Conservation (phyloP, 2,888 invertebrate species). For the Gymnosoma rotundatum region DNA sequence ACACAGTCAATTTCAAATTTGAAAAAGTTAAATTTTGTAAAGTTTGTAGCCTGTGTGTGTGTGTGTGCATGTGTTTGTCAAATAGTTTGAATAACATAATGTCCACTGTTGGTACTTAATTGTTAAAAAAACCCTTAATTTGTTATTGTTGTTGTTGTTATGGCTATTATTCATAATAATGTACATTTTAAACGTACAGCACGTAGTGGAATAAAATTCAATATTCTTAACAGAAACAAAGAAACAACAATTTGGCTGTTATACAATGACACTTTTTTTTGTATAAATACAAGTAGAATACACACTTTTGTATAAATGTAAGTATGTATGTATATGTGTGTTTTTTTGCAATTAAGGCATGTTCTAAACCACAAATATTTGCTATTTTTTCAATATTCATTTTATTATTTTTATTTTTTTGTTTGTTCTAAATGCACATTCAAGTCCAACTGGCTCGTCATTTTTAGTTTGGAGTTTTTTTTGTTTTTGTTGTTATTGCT, state of each 20-base stretch:
- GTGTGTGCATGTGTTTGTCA: slow-evolving; percentile 3
- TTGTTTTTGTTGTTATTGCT: background rate
- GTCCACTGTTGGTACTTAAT: slow-evolving; percentile 40
- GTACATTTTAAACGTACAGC: slow-evolving; percentile 55
- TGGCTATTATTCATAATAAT: slow-evolving; percentile 22
- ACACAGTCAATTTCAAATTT: slow-evolving; percentile 20
- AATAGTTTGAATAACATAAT: slow-evolving; percentile 51
- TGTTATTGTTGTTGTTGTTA: slow-evolving; percentile 8
- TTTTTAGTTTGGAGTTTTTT: slow-evolving; percentile 48
- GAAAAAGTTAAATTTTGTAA: background rate
- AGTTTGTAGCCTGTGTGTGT: background rate
- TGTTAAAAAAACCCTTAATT: slow-evolving; percentile 50
- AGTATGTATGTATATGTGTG: slow-evolving; percentile 8
- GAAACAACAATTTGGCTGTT: background rate
- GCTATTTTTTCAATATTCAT: slow-evolving; percentile 38
- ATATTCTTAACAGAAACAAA: slow-evolving; percentile 24
- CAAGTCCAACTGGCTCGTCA: slow-evolving; percentile 61
- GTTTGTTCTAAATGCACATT: slow-evolving; percentile 61
- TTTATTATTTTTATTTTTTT: slow-evolving; percentile 2
- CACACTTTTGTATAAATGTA: background rate
- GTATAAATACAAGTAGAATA: background rate
- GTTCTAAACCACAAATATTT: slow-evolving; percentile 69
- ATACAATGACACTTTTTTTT: background rate
- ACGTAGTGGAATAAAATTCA: slow-evolving; percentile 55
- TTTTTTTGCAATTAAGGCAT: slow-evolving; percentile 64